Conservation (phyloP, 2,888 invertebrate genomes). For the Melinaea menophilus region DNA sequence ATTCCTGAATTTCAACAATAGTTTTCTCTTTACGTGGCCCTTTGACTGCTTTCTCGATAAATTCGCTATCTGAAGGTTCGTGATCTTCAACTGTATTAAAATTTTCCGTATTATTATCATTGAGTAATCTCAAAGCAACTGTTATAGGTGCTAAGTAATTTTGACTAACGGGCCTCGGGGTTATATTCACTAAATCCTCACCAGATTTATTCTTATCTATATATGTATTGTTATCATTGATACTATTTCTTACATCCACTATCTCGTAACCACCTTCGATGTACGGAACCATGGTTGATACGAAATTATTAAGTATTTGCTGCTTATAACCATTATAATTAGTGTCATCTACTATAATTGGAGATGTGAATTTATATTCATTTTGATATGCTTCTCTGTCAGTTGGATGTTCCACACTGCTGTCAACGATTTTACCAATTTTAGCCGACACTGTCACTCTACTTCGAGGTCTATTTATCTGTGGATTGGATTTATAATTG, state of each 20-base stretch:
- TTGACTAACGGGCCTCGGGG: constrained; percentile 75
- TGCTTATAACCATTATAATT: constrained; percentile 49
- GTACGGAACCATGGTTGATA: constrained; percentile 70
- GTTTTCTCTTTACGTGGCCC: constrained; percentile 69
- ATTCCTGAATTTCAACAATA: constrained; percentile 81
- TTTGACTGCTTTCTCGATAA: constrained; percentile 55
- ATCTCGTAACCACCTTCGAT: constrained; percentile 67
- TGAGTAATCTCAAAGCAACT: constrained; percentile 76
- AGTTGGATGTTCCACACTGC: constrained; percentile 43
- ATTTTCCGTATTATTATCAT: constrained; percentile 60
- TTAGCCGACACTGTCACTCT: constrained; percentile 59
- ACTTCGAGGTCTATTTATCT: constrained; percentile 40
- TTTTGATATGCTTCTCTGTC: constrained; percentile 37
- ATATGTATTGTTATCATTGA: constrained; percentile 42
- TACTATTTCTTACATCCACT: constrained; percentile 55
- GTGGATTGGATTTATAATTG: constrained; percentile 16
- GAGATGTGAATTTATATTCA: constrained; percentile 59
- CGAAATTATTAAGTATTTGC: constrained; percentile 60
- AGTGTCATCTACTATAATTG: constrained; percentile 70
- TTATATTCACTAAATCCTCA: constrained; percentile 62
- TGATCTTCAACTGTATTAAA: constrained; percentile 62
- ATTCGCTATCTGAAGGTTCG: constrained; percentile 63
- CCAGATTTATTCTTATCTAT: constrained; percentile 35
- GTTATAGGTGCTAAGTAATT: constrained; percentile 79
- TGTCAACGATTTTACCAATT: constrained; percentile 55